phyloP scores from a whole-genome alignment of 2,797 vertebrate genomes.

The Bradypus variegatus region DNA sequence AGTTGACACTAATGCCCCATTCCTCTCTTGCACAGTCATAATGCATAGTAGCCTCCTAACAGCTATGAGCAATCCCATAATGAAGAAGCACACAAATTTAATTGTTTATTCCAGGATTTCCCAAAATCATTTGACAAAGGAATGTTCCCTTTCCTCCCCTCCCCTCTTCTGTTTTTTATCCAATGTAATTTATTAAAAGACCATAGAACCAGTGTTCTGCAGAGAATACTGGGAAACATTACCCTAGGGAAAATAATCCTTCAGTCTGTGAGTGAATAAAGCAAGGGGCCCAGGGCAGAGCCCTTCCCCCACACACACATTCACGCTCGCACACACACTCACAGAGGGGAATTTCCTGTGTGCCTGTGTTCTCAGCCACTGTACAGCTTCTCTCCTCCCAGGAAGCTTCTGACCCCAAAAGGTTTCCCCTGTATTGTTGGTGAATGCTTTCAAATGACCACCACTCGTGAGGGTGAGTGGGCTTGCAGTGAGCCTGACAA shows the following conservation, averaged over 20 bases:
- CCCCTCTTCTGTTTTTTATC: background rate
- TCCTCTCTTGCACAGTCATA: background rate
- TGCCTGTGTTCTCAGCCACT: accelerated
- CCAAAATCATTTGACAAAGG: background rate
- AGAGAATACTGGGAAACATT: background rate
- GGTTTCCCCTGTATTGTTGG: background rate
- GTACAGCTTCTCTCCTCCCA: no score
- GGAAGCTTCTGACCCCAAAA: background rate
- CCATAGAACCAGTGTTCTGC: background rate
- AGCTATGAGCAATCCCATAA: background rate
- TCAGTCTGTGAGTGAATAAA: background rate
- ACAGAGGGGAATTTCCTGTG: background rate
- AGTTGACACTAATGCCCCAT: no score
- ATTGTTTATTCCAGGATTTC: background rate
- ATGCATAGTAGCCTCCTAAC: background rate
- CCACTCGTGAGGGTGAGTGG: background rate
- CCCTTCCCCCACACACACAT: background rate
- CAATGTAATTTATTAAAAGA: background rate
- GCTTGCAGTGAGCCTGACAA: no score
- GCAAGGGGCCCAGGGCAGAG: background rate
- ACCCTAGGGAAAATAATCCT: background rate
- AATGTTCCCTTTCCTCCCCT: background rate
- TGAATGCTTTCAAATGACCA: background rate
- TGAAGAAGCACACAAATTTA: background rate
- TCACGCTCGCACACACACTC: background rate